Percentiles rank a stretch among this genome's conserved stretches.
Evolutionary conservation across 2,888 invertebrate species (phyloP).

Genomic region (Tupiocoris notatus): DNA sequence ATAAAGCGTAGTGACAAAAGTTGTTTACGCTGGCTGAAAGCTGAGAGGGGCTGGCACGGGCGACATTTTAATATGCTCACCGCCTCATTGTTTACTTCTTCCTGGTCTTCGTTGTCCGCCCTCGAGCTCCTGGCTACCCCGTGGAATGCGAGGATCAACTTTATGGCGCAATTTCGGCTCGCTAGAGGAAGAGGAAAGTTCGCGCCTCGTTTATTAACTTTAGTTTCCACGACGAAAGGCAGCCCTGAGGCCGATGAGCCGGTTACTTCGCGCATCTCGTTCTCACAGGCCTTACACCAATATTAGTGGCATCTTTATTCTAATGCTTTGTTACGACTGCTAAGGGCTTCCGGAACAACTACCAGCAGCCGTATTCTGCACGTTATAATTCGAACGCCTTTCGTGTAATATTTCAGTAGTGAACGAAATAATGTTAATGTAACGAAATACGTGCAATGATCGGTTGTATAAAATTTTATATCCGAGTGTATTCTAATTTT

Average conservation of each 20-base stretch:
- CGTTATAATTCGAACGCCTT: too few relatives aligned
- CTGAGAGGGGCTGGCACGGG: not conserved
- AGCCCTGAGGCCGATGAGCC: not conserved
- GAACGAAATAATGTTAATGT: too few relatives aligned
- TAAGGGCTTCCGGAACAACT: too few relatives aligned
- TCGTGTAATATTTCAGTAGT: too few relatives aligned
- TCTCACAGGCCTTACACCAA: not conserved
- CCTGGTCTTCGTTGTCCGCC: too few relatives aligned
- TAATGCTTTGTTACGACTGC: not conserved
- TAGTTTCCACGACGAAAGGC: not conserved
- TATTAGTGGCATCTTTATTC: not conserved
- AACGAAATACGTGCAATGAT: too few relatives aligned
- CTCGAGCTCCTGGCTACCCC: not conserved
- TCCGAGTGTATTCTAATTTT: too few relatives aligned
- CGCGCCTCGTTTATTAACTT: not conserved
- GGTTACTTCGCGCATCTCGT: not conserved
- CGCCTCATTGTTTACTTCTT: not conserved
- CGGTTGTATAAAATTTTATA: too few relatives aligned
- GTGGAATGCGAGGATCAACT: slow-evolving; percentile 11
- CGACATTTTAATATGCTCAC: not conserved
- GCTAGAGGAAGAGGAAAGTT: not conserved
- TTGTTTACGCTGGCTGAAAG: not conserved
- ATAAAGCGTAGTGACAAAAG: not conserved
- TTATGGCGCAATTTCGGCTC: slow-evolving; percentile 18
- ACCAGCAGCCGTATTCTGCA: too few relatives aligned